phyloP scores from a whole-genome alignment of 1,140 invertebrate genomes.

The Argopecten irradians region DNA sequence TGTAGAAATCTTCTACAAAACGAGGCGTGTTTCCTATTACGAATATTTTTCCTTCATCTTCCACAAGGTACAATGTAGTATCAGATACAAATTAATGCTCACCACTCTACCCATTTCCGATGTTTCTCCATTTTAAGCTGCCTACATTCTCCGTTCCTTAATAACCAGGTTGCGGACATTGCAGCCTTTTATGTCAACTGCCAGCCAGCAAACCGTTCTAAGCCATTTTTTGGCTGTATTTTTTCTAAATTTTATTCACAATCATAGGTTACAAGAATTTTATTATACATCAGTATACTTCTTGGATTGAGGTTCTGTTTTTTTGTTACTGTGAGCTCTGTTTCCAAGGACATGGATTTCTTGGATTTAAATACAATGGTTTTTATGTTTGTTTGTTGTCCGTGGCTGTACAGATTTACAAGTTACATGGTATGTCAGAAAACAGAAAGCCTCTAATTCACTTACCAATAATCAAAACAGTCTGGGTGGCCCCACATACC shows the following conservation, averaged over 20 bases:
- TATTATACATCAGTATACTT: not conserved
- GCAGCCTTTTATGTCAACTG: slow-evolving; percentile 1
- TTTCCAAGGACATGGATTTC: slow-evolving; percentile 11
- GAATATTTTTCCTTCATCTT: slow-evolving; percentile 18
- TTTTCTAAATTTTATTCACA: not conserved
- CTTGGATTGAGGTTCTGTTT: not conserved
- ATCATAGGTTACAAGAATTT: not conserved
- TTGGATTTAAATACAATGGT: not conserved
- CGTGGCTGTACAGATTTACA: not conserved
- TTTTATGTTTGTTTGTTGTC: not conserved
- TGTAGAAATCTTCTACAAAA: not conserved
- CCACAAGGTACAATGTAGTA: too few relatives aligned
- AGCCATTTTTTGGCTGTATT: not conserved
- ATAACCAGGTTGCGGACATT: not conserved
- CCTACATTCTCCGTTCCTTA: not conserved
- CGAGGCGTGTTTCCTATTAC: not conserved
- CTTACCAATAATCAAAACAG: not conserved
- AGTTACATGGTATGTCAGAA: not conserved
- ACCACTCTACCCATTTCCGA: slow-evolving; percentile 7
- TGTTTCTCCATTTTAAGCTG: slow-evolving; percentile 17
- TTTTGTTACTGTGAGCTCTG: not conserved
- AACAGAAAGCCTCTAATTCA: slow-evolving; percentile 1
- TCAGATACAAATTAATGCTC: slow-evolving; percentile 5
- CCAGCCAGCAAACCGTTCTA: not conserved
- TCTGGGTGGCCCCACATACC: not conserved